Conservation (phyloP, 2,888 invertebrate species). For the Alentia gelatinosa region DNA sequence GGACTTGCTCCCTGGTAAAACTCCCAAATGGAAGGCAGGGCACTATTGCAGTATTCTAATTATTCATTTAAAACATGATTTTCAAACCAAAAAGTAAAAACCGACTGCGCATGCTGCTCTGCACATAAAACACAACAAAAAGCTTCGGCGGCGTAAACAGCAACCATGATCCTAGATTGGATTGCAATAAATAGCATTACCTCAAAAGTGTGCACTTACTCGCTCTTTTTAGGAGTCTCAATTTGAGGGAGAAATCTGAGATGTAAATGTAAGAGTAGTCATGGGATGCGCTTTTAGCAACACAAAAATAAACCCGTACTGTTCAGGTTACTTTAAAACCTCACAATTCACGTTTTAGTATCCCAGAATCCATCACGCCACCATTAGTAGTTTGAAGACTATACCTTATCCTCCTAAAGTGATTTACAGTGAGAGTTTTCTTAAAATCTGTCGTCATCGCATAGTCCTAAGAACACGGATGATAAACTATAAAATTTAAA, state of each 20-base stretch:
- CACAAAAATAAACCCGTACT: too few relatives aligned
- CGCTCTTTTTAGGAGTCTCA: not conserved
- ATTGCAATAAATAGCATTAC: not conserved
- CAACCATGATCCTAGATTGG: not conserved
- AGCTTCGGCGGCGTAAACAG: not conserved
- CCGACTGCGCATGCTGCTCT: constrained; percentile 1
- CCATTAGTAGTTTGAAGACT: too few relatives aligned
- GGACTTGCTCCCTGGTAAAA: not conserved
- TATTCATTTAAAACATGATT: not conserved
- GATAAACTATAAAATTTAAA: too few relatives aligned
- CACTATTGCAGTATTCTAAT: not conserved
- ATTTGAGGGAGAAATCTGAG: not conserved
- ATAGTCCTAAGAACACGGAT: too few relatives aligned
- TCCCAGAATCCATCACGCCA: too few relatives aligned
- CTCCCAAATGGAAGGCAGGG: not conserved
- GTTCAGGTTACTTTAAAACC: too few relatives aligned
- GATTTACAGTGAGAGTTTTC: too few relatives aligned
- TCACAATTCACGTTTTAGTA: too few relatives aligned
- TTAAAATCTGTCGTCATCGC: too few relatives aligned
- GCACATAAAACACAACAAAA: not conserved
- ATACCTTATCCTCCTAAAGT: too few relatives aligned
- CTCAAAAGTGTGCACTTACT: not conserved
- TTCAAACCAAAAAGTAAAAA: not conserved
- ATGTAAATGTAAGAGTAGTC: too few relatives aligned
- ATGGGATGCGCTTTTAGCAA: too few relatives aligned